phyloP scores from a whole-genome alignment of 1,140 invertebrate species.

The Camponotus vicinus region DNA sequence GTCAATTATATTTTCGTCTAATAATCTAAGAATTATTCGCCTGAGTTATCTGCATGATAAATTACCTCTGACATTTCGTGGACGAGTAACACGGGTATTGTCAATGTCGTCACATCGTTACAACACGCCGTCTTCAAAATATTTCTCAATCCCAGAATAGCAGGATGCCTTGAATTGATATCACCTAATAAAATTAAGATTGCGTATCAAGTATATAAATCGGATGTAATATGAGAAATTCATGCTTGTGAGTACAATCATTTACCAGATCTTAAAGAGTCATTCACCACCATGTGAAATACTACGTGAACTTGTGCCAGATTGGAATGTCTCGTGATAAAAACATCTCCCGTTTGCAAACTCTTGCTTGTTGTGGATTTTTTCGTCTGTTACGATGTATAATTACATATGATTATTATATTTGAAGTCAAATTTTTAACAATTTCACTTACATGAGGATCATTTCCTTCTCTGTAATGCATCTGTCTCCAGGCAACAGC shows the following conservation, averaged over 20 bases:
- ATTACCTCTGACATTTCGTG: slow-evolving; percentile 97
- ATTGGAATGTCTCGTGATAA: slow-evolving; percentile 98
- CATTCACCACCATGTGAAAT: slow-evolving; percentile 97
- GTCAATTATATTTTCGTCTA: slow-evolving; percentile 5
- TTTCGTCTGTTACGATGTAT: slow-evolving; percentile 75
- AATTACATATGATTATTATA: not conserved
- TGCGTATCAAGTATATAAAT: not conserved
- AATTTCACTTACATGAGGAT: slow-evolving; percentile 77
- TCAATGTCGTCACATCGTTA: slow-evolving; percentile 97
- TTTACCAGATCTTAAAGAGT: slow-evolving; percentile 88
- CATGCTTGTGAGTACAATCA: not conserved
- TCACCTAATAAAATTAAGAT: slow-evolving; percentile 88
- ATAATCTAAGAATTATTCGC: slow-evolving; percentile 26
- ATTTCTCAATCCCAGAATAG: slow-evolving; percentile 97
- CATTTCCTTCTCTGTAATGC: slow-evolving; percentile 82
- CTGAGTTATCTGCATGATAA: not conserved
- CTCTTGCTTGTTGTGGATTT: slow-evolving; percentile 85
- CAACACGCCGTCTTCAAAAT: slow-evolving; percentile 97
- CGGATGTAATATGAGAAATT: not conserved
- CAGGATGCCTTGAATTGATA: slow-evolving; percentile 97
- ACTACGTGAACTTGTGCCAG: slow-evolving; percentile 97
- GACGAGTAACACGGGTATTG: slow-evolving; percentile 96
- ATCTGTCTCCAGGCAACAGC: slow-evolving; percentile 86
- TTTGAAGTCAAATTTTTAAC: not conserved
- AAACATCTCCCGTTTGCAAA: slow-evolving; percentile 96